Base-by-base conservation (phyloP, 1,140 invertebrate species). In the Zaprionus kolodkinae region DNA sequence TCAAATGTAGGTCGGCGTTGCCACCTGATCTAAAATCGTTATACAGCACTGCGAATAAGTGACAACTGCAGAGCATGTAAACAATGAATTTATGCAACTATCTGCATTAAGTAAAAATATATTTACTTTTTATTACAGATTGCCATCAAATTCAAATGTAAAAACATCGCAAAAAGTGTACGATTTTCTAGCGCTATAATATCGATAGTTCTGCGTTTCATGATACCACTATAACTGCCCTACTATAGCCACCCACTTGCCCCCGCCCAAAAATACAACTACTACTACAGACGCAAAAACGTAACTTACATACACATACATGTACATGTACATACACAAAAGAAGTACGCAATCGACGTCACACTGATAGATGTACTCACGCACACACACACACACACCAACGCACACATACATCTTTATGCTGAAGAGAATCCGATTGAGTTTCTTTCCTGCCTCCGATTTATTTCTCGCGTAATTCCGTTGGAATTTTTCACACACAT, bases 71-170 rank as follows among this genome's bases (percentile, higher is more conserved):
- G 45, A 64, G 61, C 40, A 74, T 88, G 83, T 80, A 88, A 88
- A 84, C 85, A 87, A 82, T 87, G 72, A 88, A 88, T 87, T 87
- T 87, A 80, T 87, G 85, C 84, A 84, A 80, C 43, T 80, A 48
- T 43, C 15, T 35, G 12, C 27, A 78, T 66, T 74, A 68, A 36
- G 50, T 48, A 12, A 60, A 43, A 66, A 62, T 55, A 56, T 4
- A 33, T 38, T 40, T 12, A 11, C 17, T 17, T 17, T 1, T 1
- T 62, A 21, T 43, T 10, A 21, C 15, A n/a, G 30, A 43, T 45
- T 21, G 12, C 11, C 3, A 15, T 15, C 30, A n/a, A 17, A 21
- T 52, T 12, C 1, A 17, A 30, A 30, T 30, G 2, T 36, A 33
- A 12, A 35, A 1, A 15, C 33, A 57, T 38, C 17, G 2, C 1